Percentiles rank a stretch among this genome's conserved stretches.
Evolutionary conservation across 2,113 vertebrate genomes (phyloP).

Genomic region (Toxotes chatareus): DNA sequence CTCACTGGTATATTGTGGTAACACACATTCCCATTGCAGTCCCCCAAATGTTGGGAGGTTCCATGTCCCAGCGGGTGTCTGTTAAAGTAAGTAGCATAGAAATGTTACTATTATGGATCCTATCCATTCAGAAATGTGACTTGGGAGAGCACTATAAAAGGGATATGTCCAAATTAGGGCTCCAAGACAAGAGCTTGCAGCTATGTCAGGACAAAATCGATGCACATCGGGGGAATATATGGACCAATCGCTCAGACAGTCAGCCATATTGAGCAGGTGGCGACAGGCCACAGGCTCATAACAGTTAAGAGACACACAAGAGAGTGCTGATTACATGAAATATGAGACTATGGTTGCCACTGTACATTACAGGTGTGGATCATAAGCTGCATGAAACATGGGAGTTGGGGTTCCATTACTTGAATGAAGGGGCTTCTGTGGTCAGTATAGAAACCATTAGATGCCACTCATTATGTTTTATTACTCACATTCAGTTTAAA

Average conservation of each 20-base stretch:
- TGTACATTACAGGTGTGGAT: conserved; percentile 36
- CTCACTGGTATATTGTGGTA: neutral
- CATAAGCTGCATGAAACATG: neutral
- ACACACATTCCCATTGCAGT: conserved; percentile 24
- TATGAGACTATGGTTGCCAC: conserved; percentile 38
- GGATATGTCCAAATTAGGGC: conserved; percentile 45
- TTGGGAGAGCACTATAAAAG: conserved; percentile 49
- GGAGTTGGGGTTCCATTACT: conserved; percentile 2
- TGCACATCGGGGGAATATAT: conserved; percentile 71
- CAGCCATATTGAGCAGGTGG: conserved; percentile 60
- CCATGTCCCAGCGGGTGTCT: conserved; percentile 21
- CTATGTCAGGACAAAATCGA: conserved; percentile 68
- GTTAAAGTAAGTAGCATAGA: conserved; percentile 45
- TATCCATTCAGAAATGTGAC: conserved; percentile 63
- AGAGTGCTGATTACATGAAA: conserved; percentile 63
- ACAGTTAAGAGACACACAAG: conserved; percentile 65
- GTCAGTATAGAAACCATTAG: neutral
- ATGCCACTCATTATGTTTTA: neutral
- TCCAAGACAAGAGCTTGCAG: conserved; percentile 58
- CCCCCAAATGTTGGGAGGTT: conserved; percentile 1
- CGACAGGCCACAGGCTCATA: conserved; percentile 60
- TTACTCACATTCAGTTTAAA: neutral
- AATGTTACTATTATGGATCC: conserved; percentile 51
- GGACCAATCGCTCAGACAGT: conserved; percentile 71
- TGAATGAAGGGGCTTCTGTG: neutral